These are phyloP conservation scores for Lates calcarifer DNA, from an alignment of 2,113 vertebrate genomes.

Conservation along the genomic window DNA sequence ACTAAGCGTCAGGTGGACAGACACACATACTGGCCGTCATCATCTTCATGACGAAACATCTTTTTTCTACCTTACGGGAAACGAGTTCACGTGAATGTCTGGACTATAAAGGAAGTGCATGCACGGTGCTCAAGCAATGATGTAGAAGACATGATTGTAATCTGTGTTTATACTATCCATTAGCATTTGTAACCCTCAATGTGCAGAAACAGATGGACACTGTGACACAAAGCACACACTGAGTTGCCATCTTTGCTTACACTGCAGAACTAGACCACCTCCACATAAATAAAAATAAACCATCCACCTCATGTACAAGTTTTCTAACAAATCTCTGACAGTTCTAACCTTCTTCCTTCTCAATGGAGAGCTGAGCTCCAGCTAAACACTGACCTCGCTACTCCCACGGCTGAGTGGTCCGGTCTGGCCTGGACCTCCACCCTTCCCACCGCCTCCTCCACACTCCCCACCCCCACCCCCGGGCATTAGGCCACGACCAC, in stretches of 20 bases:
- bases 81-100: slow-evolving; percentile 17
- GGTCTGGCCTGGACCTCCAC: slow-evolving; percentile 60
- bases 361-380: slow-evolving; percentile 52
- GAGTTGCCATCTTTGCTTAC: slow-evolving; percentile 15
- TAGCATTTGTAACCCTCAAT: background rate
- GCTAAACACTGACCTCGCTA: slow-evolving; percentile 40
- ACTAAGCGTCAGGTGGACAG: background rate
- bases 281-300: slow-evolving; percentile 53
- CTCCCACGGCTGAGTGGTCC: slow-evolving; percentile 69
- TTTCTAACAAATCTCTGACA: slow-evolving; percentile 44
- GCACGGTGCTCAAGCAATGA: background rate
- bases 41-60: background rate
- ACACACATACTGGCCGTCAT: slow-evolving; percentile 1
- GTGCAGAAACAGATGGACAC: background rate
- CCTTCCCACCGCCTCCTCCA: slow-evolving; percentile 72
- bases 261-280: slow-evolving; percentile 30
- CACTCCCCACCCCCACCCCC: slow-evolving; percentile 62
- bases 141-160: background rate
- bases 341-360: slow-evolving; percentile 48
- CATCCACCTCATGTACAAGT: slow-evolving; percentile 50
- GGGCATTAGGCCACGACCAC: slow-evolving; percentile 64
- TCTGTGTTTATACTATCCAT: background rate
- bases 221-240: slow-evolving; percentile 4
- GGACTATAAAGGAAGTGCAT: slow-evolving; percentile 22
- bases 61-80: slow-evolving; percentile 19